Conservation (phyloP, 2,797 vertebrate species). For the Argyrosomus regius region DNA sequence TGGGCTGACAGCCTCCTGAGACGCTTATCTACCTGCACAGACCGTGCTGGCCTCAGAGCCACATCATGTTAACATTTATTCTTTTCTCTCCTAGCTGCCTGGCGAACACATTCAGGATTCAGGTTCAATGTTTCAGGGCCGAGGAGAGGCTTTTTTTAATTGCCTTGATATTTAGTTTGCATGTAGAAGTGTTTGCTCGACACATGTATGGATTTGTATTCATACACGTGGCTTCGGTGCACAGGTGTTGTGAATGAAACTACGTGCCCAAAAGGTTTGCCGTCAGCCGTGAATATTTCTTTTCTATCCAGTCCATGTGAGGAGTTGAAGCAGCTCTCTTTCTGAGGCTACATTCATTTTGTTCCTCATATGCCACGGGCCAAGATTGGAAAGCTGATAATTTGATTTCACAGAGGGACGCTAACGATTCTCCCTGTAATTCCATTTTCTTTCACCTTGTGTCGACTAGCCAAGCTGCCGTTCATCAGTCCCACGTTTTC, state of each 20-base stretch:
- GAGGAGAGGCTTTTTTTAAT: constrained; percentile 16
- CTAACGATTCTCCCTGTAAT: constrained; percentile 76
- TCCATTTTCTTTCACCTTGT: constrained; percentile 69
- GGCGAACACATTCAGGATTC: constrained; percentile 34
- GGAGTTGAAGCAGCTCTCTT: constrained; percentile 15
- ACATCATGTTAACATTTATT: constrained; percentile 63
- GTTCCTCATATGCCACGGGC: constrained; percentile 54
- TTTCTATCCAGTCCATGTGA: constrained; percentile 20
- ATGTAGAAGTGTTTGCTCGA: constrained; percentile 29
- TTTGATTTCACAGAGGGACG: constrained; percentile 78
- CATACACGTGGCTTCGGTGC: not conserved
- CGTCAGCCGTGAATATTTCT: constrained; percentile 10
- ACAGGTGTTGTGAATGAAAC: constrained; percentile 7
- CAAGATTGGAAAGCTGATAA: constrained; percentile 74
- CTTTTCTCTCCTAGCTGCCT: constrained; percentile 31
- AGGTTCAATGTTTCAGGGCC: constrained; percentile 44
- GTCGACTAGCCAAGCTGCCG: constrained; percentile 36
- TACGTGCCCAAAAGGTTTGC: not conserved
- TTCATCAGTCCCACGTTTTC: constrained; percentile 47
- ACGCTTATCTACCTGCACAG: constrained; percentile 67
- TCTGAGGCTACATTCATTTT: constrained; percentile 49
- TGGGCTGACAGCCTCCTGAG: constrained; percentile 54
- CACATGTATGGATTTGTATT: constrained; percentile 15
- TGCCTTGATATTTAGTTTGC: constrained; percentile 32
- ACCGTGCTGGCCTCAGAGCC: constrained; percentile 25